A percentile compares a stretch with the other conserved stretches of the same genome.
Conservation (phyloP, 1,140 invertebrate species). For the Helicoverpa zea region DNA sequence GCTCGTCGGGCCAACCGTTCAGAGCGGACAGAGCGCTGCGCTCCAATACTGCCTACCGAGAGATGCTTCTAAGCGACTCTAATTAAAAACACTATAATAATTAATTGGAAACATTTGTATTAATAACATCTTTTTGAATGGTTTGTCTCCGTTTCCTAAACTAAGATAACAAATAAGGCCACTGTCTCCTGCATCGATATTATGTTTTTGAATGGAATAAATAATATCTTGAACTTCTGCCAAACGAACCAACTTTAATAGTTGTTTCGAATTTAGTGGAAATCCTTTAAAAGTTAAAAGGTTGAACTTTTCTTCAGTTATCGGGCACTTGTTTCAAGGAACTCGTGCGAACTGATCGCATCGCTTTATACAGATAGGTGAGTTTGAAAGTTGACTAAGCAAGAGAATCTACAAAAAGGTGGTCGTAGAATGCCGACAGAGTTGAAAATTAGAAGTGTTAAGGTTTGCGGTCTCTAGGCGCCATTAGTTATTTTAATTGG, state of each 20-base stretch:
- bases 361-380: slow-evolving; percentile 43
- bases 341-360: slow-evolving; percentile 44
- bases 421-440: slow-evolving; percentile 1
- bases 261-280: slow-evolving; percentile 45
- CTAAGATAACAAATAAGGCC: background rate
- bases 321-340: slow-evolving; percentile 51
- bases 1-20: slow-evolving; percentile 55
- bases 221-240: slow-evolving; percentile 37
- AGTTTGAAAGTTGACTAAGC: slow-evolving; percentile 41
- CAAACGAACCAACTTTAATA: slow-evolving; percentile 46
- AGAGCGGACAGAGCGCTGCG: background rate
- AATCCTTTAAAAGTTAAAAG: slow-evolving; percentile 50
- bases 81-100: slow-evolving; percentile 81
- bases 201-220: slow-evolving; percentile 27
- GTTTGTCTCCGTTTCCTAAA: slow-evolving; percentile 24
- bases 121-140: slow-evolving; percentile 20
- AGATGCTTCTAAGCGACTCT: slow-evolving; percentile 70
- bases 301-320: slow-evolving; percentile 49
- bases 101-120: slow-evolving; percentile 65
- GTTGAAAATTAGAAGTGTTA: slow-evolving; percentile 37
- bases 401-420: slow-evolving; percentile 38
- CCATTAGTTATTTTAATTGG: slow-evolving; percentile 41
- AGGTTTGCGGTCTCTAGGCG: slow-evolving; percentile 14
- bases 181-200: background rate
- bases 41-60: slow-evolving; percentile 38